These are phyloP conservation scores for Myioborus melanocephalus DNA, from an alignment of 2,797 vertebrate species.

Conservation along the genomic window DNA sequence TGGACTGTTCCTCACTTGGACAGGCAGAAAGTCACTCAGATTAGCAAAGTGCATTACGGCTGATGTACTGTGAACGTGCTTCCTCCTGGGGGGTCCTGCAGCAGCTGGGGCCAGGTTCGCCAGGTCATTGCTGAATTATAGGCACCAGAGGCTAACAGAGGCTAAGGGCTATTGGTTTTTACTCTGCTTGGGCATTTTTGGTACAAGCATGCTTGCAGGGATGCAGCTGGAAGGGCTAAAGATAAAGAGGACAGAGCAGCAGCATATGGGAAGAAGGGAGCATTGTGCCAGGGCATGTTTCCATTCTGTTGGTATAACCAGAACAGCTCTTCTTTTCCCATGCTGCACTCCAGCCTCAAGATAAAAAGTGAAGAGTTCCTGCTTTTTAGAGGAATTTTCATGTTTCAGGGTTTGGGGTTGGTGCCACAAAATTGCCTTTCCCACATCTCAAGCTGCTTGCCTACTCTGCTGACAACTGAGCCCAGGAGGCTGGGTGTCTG, in stretches of 20 bases:
- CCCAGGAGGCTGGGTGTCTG: background rate
- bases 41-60: background rate
- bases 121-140: background rate
- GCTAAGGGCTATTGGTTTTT: background rate
- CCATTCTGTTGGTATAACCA: fast-evolving
- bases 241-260: background rate
- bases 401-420: background rate
- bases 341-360: background rate
- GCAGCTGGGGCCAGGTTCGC: background rate
- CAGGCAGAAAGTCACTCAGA: fast-evolving
- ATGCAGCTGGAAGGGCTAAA: background rate
- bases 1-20: background rate
- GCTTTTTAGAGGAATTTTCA: background rate
- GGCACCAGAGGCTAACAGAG: background rate
- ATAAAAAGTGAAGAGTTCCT: background rate
- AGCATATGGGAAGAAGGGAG: background rate
- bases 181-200: background rate
- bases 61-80: background rate
- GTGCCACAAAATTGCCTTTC: background rate
- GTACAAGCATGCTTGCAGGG: background rate
- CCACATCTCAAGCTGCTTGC: fast-evolving
- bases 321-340: background rate
- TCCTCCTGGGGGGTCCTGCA: background rate
- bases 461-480: background rate
- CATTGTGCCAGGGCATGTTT: background rate